Evolutionary conservation across 2,113 vertebrate species (phyloP).

Genomic region (Melanocharis versteri): DNA sequence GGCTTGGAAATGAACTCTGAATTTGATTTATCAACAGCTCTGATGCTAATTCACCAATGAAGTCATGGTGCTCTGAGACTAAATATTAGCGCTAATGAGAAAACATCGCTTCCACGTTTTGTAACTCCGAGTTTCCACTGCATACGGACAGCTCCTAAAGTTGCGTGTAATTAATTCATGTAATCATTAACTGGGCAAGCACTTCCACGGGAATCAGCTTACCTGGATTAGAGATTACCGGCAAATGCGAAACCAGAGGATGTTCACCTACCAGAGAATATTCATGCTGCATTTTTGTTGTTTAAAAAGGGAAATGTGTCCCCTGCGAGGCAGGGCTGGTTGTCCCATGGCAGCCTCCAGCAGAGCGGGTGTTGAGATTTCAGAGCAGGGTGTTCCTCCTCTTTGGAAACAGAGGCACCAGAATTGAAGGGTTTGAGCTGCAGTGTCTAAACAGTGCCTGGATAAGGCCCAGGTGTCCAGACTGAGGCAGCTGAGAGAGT

Average conservation of each 20-base stretch:
- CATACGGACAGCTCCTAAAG: not conserved
- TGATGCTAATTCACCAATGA: constrained; percentile 22
- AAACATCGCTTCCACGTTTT: not conserved
- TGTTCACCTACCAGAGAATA: not conserved
- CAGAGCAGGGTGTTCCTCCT: not conserved
- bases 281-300: accelerated
- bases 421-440: not conserved
- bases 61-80: not conserved
- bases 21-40: constrained; percentile 47
- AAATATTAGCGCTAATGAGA: constrained; percentile 40
- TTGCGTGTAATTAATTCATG: not conserved
- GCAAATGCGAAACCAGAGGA: not conserved
- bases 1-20: constrained; percentile 12
- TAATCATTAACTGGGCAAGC: not conserved
- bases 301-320: not conserved
- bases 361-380: not conserved
- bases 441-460: not conserved
- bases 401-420: not conserved
- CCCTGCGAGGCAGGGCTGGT: not conserved
- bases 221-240: not conserved
- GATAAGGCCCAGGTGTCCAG: not conserved
- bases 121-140: not conserved
- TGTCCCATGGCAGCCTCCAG: not conserved
- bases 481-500: not conserved
- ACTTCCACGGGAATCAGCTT: not conserved